Evolutionary conservation across 2,113 vertebrate species (phyloP).

Genomic region (Bubo bubo): DNA sequence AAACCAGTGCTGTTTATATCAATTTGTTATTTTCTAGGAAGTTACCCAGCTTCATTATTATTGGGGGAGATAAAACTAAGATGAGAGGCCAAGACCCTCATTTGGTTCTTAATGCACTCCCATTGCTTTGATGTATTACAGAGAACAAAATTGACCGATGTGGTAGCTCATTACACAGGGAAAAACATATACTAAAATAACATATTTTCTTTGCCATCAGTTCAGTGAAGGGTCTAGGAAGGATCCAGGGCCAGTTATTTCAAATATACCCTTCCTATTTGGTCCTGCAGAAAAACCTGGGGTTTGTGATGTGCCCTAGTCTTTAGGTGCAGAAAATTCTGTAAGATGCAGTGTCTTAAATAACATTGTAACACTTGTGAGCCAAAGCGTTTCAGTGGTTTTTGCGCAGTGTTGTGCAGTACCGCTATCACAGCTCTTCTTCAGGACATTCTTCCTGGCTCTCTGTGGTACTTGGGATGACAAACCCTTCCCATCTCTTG

Average conservation of each 20-base stretch:
- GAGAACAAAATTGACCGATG: conserved; percentile 42
- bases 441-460: neutral
- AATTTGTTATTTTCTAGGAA: conserved; percentile 71
- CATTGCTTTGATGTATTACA: conserved; percentile 60
- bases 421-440: rapidly evolving
- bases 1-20: conserved; percentile 65
- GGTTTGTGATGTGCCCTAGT: neutral
- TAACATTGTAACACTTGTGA: neutral
- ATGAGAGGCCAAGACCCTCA: conserved; percentile 67
- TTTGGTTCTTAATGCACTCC: conserved; percentile 66
- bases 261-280: neutral
- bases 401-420: rapidly evolving
- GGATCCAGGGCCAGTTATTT: neutral
- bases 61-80: conserved; percentile 67
- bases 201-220: conserved; percentile 17
- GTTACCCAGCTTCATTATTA: conserved; percentile 70
- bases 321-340: neutral
- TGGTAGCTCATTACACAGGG: conserved; percentile 45
- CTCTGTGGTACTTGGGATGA: neutral
- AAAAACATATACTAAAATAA: conserved; percentile 18
- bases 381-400: neutral
- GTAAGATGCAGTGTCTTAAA: neutral
- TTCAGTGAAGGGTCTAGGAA: neutral
- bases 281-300: neutral
- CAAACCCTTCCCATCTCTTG: neutral